phyloP scores from a whole-genome alignment of 2,888 invertebrate species.

The Ochropleura plecta region DNA sequence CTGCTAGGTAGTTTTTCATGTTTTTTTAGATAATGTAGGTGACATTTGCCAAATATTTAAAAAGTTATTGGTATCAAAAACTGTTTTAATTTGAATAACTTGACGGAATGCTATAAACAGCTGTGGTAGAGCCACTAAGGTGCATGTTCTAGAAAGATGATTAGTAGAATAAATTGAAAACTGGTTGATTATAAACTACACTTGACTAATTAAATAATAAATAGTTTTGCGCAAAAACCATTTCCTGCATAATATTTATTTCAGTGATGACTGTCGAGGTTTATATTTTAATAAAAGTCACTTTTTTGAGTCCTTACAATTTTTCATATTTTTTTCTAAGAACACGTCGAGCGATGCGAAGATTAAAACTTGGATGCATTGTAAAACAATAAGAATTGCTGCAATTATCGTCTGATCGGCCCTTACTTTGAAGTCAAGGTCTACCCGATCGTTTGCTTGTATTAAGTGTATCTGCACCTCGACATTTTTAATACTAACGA shows the following conservation, averaged over 20 bases:
- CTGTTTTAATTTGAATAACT: not conserved
- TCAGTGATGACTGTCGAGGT: no score
- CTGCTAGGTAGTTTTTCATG: not conserved
- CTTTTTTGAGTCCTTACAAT: not conserved
- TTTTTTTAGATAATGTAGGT: not conserved
- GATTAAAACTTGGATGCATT: conserved; percentile 50
- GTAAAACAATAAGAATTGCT: conserved; percentile 59
- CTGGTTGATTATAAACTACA: not conserved
- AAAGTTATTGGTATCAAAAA: not conserved
- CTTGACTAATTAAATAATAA: not conserved
- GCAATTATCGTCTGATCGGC: conserved; percentile 59
- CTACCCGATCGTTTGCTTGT: conserved; percentile 51
- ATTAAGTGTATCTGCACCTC: conserved; percentile 45
- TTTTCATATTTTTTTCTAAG: conserved; percentile 8
- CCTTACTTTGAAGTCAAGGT: conserved; percentile 66
- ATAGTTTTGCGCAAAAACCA: not conserved
- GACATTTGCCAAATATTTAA: not conserved
- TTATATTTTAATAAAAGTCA: not conserved
- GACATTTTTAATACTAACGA: conserved; percentile 53
- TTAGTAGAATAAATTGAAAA: not conserved
- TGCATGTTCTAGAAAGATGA: not conserved
- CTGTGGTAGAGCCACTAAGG: not conserved
- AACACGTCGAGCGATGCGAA: conserved; percentile 15
- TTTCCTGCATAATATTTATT: not conserved
- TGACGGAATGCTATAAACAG: not conserved